Conservation (phyloP, 2,113 vertebrate species). For the Clarias macrocephalus region DNA sequence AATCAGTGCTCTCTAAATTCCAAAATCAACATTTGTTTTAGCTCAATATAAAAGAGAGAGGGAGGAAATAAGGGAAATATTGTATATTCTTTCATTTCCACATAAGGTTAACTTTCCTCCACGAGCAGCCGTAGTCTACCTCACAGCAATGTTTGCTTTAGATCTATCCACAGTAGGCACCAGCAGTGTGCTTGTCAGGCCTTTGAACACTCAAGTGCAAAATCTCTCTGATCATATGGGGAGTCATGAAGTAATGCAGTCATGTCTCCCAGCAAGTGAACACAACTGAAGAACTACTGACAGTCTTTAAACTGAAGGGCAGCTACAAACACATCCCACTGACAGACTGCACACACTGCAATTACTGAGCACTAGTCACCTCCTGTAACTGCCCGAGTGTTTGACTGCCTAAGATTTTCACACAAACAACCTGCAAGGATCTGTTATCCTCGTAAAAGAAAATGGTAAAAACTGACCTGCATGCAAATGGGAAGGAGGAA, state of each 20-base stretch:
- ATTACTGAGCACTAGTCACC: constrained; percentile 38
- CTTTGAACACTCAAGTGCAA: constrained; percentile 52
- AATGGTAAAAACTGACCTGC: constrained; percentile 3
- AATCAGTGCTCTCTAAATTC: constrained; percentile 51
- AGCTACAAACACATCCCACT: constrained; percentile 29
- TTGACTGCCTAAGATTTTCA: constrained; percentile 24
- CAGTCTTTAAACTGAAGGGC: constrained; percentile 40
- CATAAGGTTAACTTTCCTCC: constrained; percentile 38
- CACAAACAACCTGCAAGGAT: constrained; percentile 10
- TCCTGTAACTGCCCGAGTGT: constrained; percentile 26
- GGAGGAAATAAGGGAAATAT: constrained; percentile 56
- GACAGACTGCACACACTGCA: constrained; percentile 27
- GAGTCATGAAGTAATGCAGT: constrained; percentile 32
- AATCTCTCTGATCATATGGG: constrained; percentile 57
- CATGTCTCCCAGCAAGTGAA: constrained; percentile 39
- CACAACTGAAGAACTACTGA: constrained; percentile 31
- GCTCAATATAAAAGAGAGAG: constrained; percentile 51
- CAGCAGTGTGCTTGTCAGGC: constrained; percentile 36
- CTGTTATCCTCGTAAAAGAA: constrained; percentile 12
- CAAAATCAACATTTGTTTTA: constrained; percentile 57
- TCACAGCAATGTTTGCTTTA: constrained; percentile 57
- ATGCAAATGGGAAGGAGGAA: constrained; percentile 1
- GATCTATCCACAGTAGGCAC: constrained; percentile 49
- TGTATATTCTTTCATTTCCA: constrained; percentile 58
- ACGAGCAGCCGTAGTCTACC: constrained; percentile 43